These are phyloP conservation scores for Enoplosus armatus DNA, from an alignment of 2,797 vertebrate genomes.

Conservation along the genomic window DNA sequence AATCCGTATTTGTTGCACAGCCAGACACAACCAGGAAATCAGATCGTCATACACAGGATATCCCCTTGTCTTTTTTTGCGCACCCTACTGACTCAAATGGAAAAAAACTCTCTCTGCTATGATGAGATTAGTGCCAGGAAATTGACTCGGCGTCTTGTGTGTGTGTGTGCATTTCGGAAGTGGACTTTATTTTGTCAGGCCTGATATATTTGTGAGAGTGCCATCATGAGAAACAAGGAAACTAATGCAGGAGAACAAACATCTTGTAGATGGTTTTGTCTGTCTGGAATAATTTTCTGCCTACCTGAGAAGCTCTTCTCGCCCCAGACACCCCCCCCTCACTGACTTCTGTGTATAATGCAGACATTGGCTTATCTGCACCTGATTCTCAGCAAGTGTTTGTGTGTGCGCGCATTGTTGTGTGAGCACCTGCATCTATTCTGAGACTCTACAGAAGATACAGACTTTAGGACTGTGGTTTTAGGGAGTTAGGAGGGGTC, in stretches of 20 bases:
- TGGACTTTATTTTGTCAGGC: slow-evolving; percentile 16
- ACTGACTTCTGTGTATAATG: neutral
- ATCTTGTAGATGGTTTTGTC: slow-evolving; percentile 35
- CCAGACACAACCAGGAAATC: slow-evolving; percentile 49
- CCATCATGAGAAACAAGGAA: slow-evolving; percentile 28
- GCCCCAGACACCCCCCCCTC: slow-evolving; percentile 1
- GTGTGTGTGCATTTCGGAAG: neutral
- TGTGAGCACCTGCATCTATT: slow-evolving; percentile 35
- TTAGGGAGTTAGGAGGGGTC: neutral
- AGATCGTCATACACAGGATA: slow-evolving; percentile 48
- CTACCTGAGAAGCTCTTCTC: slow-evolving; percentile 22
- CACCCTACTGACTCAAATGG: slow-evolving; percentile 19
- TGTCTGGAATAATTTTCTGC: slow-evolving; percentile 53
- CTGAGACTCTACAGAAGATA: slow-evolving; percentile 10
- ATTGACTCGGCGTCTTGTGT: slow-evolving; percentile 28
- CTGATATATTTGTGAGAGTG: slow-evolving; percentile 3
- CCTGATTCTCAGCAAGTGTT: slow-evolving; percentile 34
- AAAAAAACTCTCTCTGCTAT: neutral
- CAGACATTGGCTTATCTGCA: slow-evolving; percentile 28
- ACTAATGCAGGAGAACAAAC: slow-evolving; percentile 37
- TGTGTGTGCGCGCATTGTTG: neutral
- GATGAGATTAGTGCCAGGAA: slow-evolving; percentile 52
- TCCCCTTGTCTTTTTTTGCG: slow-evolving; percentile 28
- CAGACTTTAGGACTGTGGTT: slow-evolving; percentile 5
- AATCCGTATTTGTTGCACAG: slow-evolving; percentile 30